These are phyloP conservation scores for Crotalus helleri DNA, from an alignment of 2,113 vertebrate species.

Conservation along the genomic window DNA sequence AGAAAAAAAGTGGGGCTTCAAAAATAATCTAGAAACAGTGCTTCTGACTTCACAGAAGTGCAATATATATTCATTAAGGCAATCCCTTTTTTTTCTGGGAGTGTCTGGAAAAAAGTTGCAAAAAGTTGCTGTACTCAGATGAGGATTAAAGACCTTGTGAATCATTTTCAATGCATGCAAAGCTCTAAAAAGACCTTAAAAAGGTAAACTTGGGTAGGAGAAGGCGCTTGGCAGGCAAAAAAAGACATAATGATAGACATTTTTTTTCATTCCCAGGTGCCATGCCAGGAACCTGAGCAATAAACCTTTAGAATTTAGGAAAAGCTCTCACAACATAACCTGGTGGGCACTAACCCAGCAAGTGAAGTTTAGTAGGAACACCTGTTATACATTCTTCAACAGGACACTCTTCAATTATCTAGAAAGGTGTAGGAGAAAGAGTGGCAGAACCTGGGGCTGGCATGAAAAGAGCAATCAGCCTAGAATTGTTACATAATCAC, in stretches of 20 bases:
- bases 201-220: neutral
- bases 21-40: neutral
- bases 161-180: neutral
- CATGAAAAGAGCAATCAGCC: neutral
- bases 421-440: neutral
- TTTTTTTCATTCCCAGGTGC: neutral
- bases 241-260: neutral
- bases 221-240: neutral
- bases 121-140: neutral
- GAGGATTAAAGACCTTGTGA: neutral
- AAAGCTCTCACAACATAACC: neutral
- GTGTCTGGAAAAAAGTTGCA: neutral
- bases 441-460: neutral
- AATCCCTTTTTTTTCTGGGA: neutral
- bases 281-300: neutral
- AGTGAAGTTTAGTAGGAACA: neutral
- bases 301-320: neutral
- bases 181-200: neutral
- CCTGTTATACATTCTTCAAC: neutral
- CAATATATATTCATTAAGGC: neutral
- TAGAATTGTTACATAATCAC: neutral
- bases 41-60: neutral
- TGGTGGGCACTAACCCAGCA: neutral
- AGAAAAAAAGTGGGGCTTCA: neutral
- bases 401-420: constrained; percentile 12